These are phyloP conservation scores for Tipula confusa DNA, from an alignment of 2,888 invertebrate species.

Conservation along the genomic window DNA sequence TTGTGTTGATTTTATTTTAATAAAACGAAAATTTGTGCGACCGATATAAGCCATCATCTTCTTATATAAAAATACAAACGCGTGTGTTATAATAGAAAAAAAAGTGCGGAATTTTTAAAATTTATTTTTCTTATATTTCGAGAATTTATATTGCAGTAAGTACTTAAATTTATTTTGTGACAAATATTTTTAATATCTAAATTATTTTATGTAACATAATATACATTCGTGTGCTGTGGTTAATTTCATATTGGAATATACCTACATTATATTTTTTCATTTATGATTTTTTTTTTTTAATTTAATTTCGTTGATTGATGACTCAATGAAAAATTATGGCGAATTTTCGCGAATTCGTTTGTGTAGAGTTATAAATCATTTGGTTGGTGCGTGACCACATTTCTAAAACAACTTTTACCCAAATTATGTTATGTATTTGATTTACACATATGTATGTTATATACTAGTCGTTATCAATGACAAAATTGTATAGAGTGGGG, in stretches of 20 bases:
- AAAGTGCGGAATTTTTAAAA: constrained; percentile 1
- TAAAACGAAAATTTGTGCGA: not conserved
- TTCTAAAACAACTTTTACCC: not conserved
- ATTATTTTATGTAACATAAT: not conserved
- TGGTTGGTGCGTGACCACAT: not conserved
- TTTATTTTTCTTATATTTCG: not conserved
- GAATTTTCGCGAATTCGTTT: not conserved
- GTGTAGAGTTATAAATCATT: no score
- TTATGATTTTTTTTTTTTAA: not conserved
- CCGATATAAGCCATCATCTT: not conserved
- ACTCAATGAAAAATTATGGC: not conserved
- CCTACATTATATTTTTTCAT: not conserved
- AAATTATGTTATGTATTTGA: not conserved
- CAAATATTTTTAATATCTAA: not conserved
- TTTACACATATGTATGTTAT: no score
- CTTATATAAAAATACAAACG: not conserved
- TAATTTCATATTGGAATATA: not conserved
- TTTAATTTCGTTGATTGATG: not conserved
- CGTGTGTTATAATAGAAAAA: not conserved
- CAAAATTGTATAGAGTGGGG: not conserved
- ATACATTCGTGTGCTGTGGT: no score
- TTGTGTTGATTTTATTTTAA: not conserved
- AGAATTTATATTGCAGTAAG: constrained; percentile 20
- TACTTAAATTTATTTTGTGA: no score
- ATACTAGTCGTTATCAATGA: not conserved